Evolutionary conservation across 2,888 invertebrate genomes (phyloP).

Genomic region (Athalia cordata): DNA sequence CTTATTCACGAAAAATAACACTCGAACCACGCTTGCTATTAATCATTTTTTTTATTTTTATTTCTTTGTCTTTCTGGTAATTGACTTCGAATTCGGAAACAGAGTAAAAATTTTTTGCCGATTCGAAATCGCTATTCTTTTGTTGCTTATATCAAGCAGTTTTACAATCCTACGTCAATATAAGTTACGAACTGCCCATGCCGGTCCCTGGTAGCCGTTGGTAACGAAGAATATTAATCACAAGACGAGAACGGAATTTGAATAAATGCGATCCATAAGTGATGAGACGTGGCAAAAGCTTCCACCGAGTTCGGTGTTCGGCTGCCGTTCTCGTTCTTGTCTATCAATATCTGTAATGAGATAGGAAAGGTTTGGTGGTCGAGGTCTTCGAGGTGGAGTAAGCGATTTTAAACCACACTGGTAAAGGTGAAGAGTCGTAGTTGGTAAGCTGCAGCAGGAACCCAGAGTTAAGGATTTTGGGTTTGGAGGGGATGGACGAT

Average conservation of each 20-base stretch:
- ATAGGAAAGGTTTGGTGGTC: slow-evolving; percentile 18
- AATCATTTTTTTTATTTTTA: not conserved
- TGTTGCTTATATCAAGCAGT: not conserved
- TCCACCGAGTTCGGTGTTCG: slow-evolving; percentile 52
- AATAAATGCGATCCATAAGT: slow-evolving; percentile 69
- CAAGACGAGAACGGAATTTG: slow-evolving; percentile 58
- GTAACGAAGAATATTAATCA: slow-evolving; percentile 68
- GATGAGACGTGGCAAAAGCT: slow-evolving; percentile 72
- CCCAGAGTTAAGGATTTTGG: not conserved
- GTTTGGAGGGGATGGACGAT: slow-evolving; percentile 58
- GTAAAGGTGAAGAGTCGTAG: slow-evolving; percentile 53
- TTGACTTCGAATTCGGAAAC: no score
- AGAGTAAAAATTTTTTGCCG: no score
- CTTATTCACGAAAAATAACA: not conserved
- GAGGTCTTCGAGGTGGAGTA: no score
- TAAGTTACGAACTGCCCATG: not conserved
- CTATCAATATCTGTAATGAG: slow-evolving; percentile 50
- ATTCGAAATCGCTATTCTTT: no score
- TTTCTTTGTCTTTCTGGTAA: not conserved
- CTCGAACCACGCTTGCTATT: no score
- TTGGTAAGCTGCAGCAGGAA: slow-evolving; percentile 45
- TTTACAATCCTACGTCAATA: not conserved
- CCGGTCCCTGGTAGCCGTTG: slow-evolving; percentile 53
- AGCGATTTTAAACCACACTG: slow-evolving; percentile 41
- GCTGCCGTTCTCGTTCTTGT: slow-evolving; percentile 43